Conservation (phyloP, 64 coral and sea anemone species). For the Pocillopora damicornis region DNA sequence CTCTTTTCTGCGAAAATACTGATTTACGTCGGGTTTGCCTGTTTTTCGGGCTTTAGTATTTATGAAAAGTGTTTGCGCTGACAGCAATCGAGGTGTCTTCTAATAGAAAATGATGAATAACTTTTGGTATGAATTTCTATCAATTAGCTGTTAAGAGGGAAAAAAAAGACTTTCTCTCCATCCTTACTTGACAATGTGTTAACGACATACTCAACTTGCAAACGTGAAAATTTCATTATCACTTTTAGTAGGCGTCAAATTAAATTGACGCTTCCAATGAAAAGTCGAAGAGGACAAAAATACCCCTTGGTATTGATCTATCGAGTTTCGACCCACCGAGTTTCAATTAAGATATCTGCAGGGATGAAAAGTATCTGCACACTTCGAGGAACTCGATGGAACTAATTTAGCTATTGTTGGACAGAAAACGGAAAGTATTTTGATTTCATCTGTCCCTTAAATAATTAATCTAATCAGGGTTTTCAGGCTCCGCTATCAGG, state of each 20-base stretch:
- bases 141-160: not conserved
- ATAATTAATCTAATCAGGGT: slow-evolving; percentile 1
- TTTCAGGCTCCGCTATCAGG: not conserved
- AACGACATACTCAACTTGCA: not conserved
- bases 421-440: not conserved
- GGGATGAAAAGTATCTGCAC: too few species aligned
- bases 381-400: not conserved
- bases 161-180: not conserved
- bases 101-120: not conserved
- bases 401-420: not conserved
- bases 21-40: too few species aligned
- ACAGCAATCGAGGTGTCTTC: not conserved
- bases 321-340: too few species aligned
- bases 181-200: not conserved
- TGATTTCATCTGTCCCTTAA: not conserved
- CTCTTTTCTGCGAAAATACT: too few species aligned
- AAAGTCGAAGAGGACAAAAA: not conserved
- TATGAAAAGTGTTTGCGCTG: not conserved
- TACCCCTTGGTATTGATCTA: not conserved
- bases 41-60: not conserved
- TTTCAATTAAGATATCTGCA: too few species aligned
- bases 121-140: not conserved
- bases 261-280: not conserved
- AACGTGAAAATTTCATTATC: slow-evolving; percentile 9
- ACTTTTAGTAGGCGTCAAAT: not conserved